phyloP scores from a whole-genome alignment of 2,888 invertebrate species.

The Habroteleia sp. region DNA sequence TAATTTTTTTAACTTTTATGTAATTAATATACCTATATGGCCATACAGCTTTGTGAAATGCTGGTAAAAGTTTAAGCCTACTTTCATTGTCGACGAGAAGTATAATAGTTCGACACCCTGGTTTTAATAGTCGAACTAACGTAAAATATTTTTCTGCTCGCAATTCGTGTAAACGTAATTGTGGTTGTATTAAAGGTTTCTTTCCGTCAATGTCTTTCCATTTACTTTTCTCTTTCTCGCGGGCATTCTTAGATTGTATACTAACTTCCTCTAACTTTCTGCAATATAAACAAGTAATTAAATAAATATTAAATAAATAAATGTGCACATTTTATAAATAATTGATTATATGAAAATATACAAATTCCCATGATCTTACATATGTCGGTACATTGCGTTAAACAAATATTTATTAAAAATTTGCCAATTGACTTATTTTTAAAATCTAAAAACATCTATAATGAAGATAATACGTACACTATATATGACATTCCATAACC shows the following conservation, averaged over 20 bases:
- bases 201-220: slow-evolving; percentile 82
- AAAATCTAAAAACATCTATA: too few relatives aligned
- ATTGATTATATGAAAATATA: too few relatives aligned
- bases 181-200: slow-evolving; percentile 82
- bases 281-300: slow-evolving; percentile 1
- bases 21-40: slow-evolving; percentile 90
- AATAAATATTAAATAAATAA: neutral
- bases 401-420: too few relatives aligned
- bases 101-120: slow-evolving; percentile 96
- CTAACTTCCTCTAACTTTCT: slow-evolving; percentile 85
- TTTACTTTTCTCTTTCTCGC: slow-evolving; percentile 77
- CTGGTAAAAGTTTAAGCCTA: slow-evolving; percentile 91
- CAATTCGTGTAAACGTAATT: slow-evolving; percentile 93
- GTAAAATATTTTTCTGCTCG: slow-evolving; percentile 97
- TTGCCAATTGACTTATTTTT: too few relatives aligned
- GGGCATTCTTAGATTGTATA: too few relatives aligned
- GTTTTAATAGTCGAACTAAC: slow-evolving; percentile 93
- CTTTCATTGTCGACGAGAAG: slow-evolving; percentile 94
- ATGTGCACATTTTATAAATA: too few relatives aligned
- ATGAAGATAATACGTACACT: slow-evolving; percentile 82
- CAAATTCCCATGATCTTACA: too few relatives aligned
- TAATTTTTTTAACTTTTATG: too few relatives aligned
- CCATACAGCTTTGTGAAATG: slow-evolving; percentile 96
- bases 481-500: slow-evolving; percentile 94
- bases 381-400: too few relatives aligned